These are phyloP conservation scores for Cuculus canorus DNA, from an alignment of 2,797 vertebrate genomes.

Conservation along the genomic window DNA sequence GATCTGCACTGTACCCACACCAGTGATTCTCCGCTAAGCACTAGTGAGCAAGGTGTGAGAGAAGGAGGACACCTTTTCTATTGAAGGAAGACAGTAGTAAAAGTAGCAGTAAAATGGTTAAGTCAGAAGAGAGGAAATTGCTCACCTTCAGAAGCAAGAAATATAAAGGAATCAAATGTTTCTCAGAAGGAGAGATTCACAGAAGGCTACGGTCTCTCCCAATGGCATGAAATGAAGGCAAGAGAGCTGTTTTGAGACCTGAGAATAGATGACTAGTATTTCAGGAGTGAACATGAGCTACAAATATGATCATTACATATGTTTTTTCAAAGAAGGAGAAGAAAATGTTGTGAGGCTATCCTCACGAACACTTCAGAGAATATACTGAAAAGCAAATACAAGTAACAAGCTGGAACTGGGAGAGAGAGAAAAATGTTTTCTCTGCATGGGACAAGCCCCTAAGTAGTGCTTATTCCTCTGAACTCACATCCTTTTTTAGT, in stretches of 20 bases:
- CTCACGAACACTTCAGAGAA: neutral
- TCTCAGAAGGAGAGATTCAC: neutral
- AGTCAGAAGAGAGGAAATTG: neutral
- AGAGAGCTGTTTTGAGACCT: neutral
- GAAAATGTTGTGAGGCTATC: neutral
- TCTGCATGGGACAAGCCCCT: rapidly evolving
- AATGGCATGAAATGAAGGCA: neutral
- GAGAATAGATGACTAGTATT: neutral
- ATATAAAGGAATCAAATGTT: neutral
- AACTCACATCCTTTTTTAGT: neutral
- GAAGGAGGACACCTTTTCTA: neutral
- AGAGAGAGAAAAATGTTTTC: neutral
- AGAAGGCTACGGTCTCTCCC: neutral
- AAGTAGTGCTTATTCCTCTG: rapidly evolving
- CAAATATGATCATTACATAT: neutral
- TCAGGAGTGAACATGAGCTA: neutral
- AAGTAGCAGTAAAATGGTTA: neutral
- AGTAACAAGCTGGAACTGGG: neutral
- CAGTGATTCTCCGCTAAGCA: neutral
- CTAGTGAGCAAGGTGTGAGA: neutral
- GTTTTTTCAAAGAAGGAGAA: neutral
- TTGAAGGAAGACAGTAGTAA: neutral
- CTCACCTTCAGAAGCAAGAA: neutral
- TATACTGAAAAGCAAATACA: neutral
- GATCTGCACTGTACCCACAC: neutral